Conservation (phyloP, 2,797 vertebrate species). For the Pteropus rufus region DNA sequence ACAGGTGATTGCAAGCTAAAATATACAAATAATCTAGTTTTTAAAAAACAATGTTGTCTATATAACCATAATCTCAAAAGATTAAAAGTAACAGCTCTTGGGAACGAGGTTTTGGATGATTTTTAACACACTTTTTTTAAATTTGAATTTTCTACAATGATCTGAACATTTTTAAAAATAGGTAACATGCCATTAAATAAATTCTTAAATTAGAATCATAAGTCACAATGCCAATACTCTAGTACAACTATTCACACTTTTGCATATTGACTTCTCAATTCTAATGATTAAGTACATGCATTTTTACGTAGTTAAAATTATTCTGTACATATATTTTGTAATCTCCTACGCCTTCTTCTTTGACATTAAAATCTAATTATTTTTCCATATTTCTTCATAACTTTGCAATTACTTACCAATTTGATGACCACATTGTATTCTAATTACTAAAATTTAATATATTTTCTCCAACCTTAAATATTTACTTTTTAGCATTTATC, state of each 20-base stretch:
- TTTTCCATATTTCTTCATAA: background rate
- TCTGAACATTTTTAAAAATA: constrained; percentile 11
- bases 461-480: background rate
- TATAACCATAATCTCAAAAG: background rate
- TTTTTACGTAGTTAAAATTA: constrained; percentile 2
- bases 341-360: background rate
- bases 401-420: background rate
- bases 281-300: background rate
- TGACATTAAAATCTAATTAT: background rate
- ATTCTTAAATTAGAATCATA: background rate
- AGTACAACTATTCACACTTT: background rate
- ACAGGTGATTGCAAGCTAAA: background rate
- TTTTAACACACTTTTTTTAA: background rate
- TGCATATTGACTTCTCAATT: background rate
- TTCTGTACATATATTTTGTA: background rate
- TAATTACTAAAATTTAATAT: background rate
- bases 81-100: background rate
- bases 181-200: background rate
- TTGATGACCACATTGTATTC: background rate
- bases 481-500: background rate
- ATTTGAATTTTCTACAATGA: background rate
- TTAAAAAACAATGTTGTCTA: background rate
- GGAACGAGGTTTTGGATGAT: background rate
- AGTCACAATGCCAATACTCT: background rate
- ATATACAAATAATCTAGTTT: background rate